These are phyloP conservation scores for Callosobruchus maculatus DNA, from an alignment of 2,888 invertebrate genomes.

Conservation along the genomic window DNA sequence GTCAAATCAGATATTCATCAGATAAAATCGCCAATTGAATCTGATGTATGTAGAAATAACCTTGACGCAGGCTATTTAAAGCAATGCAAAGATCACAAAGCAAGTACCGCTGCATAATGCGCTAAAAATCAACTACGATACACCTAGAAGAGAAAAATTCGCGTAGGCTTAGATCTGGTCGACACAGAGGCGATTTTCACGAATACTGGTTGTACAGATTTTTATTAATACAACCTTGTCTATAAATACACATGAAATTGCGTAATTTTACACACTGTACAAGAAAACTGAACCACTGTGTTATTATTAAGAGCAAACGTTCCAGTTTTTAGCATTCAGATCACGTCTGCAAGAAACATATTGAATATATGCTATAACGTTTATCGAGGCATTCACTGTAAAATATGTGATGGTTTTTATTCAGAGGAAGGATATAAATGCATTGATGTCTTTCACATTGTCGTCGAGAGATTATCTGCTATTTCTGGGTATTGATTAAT, in stretches of 20 bases:
- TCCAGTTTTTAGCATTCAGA: background rate
- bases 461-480: background rate
- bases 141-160: background rate
- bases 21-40: background rate
- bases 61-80: background rate
- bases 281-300: background rate
- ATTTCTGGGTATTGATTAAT: background rate
- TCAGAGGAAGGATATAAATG: background rate
- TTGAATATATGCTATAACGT: background rate
- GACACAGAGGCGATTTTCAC: background rate
- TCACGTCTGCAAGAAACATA: background rate
- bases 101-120: background rate
- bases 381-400: background rate
- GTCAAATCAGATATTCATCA: background rate
- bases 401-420: background rate
- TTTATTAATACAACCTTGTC: background rate
- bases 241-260: background rate
- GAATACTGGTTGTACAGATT: background rate
- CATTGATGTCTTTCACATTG: background rate
- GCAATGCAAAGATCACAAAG: background rate
- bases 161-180: background rate
- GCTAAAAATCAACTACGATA: background rate
- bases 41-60: background rate
- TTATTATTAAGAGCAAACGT: background rate
- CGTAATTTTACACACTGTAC: background rate